Percentiles rank a stretch among this genome's conserved stretches.
Evolutionary conservation across 2,113 vertebrate species (phyloP).

Genomic region (Labeo catla): DNA sequence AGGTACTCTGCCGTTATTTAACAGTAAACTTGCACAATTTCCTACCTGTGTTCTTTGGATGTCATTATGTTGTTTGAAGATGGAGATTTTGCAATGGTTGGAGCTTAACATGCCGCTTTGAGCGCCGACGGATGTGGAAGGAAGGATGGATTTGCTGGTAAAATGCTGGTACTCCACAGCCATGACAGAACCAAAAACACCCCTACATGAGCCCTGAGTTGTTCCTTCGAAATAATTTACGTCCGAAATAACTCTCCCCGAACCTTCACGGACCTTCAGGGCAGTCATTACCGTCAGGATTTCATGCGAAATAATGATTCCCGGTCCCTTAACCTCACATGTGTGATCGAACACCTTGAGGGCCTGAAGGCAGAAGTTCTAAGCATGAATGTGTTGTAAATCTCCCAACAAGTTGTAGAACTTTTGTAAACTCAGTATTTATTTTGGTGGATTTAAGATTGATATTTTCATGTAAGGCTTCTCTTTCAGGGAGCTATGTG

Average conservation of each 20-base stretch:
- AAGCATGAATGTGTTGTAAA: slow-evolving; percentile 71
- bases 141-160: background rate
- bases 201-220: background rate
- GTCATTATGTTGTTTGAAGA: slow-evolving; percentile 12
- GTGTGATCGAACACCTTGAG: slow-evolving; percentile 26
- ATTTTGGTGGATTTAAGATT: slow-evolving; percentile 74
- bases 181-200: slow-evolving; percentile 5
- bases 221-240: slow-evolving; percentile 11
- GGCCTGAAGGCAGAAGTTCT: slow-evolving; percentile 57
- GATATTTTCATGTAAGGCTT: slow-evolving; percentile 76
- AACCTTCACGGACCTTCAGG: background rate
- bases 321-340: background rate
- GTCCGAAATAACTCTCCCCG: background rate
- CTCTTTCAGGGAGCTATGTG: slow-evolving; percentile 71
- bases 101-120: background rate
- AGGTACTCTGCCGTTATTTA: slow-evolving; percentile 36
- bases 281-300: background rate
- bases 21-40: slow-evolving; percentile 36
- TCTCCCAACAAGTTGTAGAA: slow-evolving; percentile 60
- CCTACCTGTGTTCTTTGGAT: slow-evolving; percentile 22
- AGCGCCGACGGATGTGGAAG: background rate
- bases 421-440: slow-evolving; percentile 76
- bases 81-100: slow-evolving; percentile 17
- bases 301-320: background rate
- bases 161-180: background rate